These are phyloP conservation scores for Oryzias melastigma DNA, from an alignment of 2,113 vertebrate genomes.

Conservation along the genomic window DNA sequence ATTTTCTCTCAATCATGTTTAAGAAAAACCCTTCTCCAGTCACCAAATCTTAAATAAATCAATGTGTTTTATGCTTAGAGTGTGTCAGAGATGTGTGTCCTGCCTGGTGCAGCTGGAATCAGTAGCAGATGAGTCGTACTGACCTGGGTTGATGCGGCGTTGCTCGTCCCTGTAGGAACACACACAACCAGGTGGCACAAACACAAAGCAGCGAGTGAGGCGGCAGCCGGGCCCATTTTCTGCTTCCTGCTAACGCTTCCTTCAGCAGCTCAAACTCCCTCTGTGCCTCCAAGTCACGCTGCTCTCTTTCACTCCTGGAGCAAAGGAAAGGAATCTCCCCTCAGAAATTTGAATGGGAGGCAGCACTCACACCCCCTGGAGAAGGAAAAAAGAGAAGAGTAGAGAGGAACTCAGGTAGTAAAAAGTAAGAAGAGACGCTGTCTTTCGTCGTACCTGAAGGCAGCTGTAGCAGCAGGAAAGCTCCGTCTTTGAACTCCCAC, in stretches of 20 bases:
- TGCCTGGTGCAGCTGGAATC: not conserved
- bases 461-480: conserved; percentile 59
- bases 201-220: conserved; percentile 62
- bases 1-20: too few relatives aligned
- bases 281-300: conserved; percentile 16
- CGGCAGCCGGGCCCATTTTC: conserved; percentile 70
- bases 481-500: conserved; percentile 56
- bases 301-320: conserved; percentile 16
- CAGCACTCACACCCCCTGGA: conserved; percentile 1
- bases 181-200: conserved; percentile 53
- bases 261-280: conserved; percentile 27
- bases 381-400: not conserved
- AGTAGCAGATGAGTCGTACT: conserved; percentile 17
- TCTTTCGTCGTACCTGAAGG: conserved; percentile 1
- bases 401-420: conserved; percentile 10
- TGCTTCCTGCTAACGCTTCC: conserved; percentile 28
- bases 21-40: too few relatives aligned
- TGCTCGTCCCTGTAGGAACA: conserved; percentile 34
- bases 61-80: too few relatives aligned
- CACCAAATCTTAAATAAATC: too few relatives aligned
- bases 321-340: conserved; percentile 24
- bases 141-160: conserved; percentile 64
- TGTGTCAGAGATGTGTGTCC: not conserved
- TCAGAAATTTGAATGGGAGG: conserved; percentile 36
- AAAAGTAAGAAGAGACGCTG: conserved; percentile 2